Evolutionary conservation across 2,113 vertebrate genomes (phyloP).

Genomic region (Syngnathus typhle): DNA sequence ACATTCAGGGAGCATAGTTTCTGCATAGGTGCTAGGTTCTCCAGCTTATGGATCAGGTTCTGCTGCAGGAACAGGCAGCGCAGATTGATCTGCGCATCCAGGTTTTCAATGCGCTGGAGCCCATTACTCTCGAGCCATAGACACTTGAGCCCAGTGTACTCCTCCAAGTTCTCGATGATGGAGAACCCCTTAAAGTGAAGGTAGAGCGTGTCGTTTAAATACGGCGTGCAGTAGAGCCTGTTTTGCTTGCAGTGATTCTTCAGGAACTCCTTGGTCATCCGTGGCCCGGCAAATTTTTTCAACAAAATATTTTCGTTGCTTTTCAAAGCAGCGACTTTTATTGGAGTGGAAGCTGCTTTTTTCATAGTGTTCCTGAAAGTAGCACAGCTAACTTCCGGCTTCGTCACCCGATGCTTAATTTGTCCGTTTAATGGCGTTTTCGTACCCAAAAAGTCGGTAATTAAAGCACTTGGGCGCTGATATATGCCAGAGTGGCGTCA

Average conservation of each 20-base stretch:
- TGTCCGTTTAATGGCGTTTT: not conserved
- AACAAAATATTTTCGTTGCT: not conserved
- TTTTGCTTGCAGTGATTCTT: slow-evolving; percentile 82
- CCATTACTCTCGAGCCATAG: slow-evolving; percentile 89
- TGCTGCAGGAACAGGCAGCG: slow-evolving; percentile 88
- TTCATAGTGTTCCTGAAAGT: slow-evolving; percentile 1
- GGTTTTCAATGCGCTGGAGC: slow-evolving; percentile 80
- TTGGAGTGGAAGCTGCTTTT: not conserved
- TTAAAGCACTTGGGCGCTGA: not conserved
- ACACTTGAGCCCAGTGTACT: slow-evolving; percentile 87
- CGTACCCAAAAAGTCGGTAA: not conserved
- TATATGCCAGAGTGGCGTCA: not conserved
- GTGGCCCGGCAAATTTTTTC: slow-evolving; percentile 35
- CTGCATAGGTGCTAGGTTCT: slow-evolving; percentile 80
- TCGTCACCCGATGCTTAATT: too few species aligned
- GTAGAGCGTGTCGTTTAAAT: slow-evolving; percentile 84
- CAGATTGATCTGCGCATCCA: slow-evolving; percentile 80
- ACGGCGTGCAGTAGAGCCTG: slow-evolving; percentile 82
- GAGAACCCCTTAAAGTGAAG: slow-evolving; percentile 91
- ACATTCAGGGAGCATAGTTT: slow-evolving; percentile 85
- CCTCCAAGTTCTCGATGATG: slow-evolving; percentile 85
- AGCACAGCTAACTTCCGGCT: not conserved
- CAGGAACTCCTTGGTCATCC: slow-evolving; percentile 83
- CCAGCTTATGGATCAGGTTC: slow-evolving; percentile 82
- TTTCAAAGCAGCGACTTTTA: not conserved